Conservation (phyloP, 2,113 vertebrate species). For the Oreochromis niloticus region DNA sequence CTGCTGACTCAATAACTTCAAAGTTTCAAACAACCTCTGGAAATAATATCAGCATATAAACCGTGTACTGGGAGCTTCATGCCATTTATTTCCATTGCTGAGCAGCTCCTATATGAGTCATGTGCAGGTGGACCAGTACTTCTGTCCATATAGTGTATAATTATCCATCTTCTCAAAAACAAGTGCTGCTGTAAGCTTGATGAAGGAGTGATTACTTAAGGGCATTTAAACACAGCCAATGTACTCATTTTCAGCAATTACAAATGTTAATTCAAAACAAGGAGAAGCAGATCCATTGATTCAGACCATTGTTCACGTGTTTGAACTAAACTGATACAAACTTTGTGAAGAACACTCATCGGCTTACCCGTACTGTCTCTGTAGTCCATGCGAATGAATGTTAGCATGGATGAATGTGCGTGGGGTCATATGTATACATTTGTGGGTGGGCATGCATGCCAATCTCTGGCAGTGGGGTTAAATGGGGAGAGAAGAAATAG, state of each 20-base stretch:
- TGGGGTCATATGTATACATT: neutral
- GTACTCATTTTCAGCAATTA: neutral
- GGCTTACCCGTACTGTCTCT: neutral
- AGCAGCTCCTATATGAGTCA: neutral
- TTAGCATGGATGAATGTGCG: neutral
- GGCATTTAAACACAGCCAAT: neutral
- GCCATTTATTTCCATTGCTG: neutral
- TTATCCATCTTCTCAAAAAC: neutral
- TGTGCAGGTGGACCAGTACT: neutral
- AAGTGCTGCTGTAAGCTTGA: accelerated
- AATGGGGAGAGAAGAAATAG: neutral
- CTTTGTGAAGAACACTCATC: neutral
- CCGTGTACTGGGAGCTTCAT: neutral
- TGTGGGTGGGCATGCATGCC: neutral
- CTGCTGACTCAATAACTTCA: neutral
- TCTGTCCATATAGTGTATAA: neutral
- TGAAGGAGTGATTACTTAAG: neutral
- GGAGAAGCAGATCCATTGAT: neutral
- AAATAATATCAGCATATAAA: neutral
- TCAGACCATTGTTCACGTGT: neutral
- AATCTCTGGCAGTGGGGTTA: neutral
- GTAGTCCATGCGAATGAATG: neutral
- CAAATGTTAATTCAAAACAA: neutral
- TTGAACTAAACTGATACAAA: neutral
- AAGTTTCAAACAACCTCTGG: neutral